Evolutionary conservation across 2,113 vertebrate species (phyloP), one percentile per base, ranked within the genome.

Genomic region (Apeltes quadracus): DNA sequence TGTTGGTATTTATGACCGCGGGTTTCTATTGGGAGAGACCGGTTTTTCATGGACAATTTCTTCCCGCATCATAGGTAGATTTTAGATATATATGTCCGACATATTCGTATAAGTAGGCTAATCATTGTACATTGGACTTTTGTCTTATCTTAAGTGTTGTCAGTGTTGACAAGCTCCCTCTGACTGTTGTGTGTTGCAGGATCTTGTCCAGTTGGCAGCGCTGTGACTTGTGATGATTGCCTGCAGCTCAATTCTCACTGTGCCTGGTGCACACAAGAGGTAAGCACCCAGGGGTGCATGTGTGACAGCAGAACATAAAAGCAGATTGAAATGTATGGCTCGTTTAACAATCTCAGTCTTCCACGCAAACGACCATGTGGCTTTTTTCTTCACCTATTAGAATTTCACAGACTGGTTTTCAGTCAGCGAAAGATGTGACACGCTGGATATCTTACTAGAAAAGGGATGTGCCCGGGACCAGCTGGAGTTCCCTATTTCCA

Each of bases 201-300:
- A 87, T 92, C 85, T 66, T 99, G 98, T 89, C 92, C 93, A 69
- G 50, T 80, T 57, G 93, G 92, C 78, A 93, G 85, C 16, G 81
- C 94, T 81, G 91, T 94, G 83, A 95, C 94, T 82, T 99, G 98
- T 92, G 94, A 94, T 65, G 93, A 95, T 50, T 99, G 98, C 91
- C 94, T 99, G 81, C 94, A 94, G 87, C 90, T 93, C 7, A 95
- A 95, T 89, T 95, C 96, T 29, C 91, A 92, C 64, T 99, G 97
- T 11, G 96, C 95, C 84, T 99, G 98, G 98, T 99, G 98, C 87
- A 94, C 93, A 79, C 96, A 96, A 90, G 95, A 98, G 96, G 98
- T 99, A 94, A 84, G 86, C 53, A 80, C 32, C 36, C 41, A 50
- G 7, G 15, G 20, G 22, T 66, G 46, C 48, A 62, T 27, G 20